Evolutionary conservation across 2,113 vertebrate genomes (phyloP).

Genomic region (Neogobius melanostomus): DNA sequence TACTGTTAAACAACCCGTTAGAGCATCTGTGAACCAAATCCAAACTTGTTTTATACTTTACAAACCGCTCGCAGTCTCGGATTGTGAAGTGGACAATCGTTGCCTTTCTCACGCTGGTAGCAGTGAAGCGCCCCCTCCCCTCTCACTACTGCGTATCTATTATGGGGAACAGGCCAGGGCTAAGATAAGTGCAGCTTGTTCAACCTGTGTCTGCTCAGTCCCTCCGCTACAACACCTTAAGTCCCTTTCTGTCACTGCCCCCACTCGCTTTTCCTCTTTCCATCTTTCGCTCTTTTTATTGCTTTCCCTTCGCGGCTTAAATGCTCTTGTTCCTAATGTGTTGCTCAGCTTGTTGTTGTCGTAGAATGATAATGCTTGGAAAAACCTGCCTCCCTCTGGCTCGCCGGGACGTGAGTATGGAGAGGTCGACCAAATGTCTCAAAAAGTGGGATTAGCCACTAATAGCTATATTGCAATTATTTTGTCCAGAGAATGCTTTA

Average conservation of each 20-base stretch:
- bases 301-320: constrained; percentile 17
- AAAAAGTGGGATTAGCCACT: neutral
- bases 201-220: constrained; percentile 47
- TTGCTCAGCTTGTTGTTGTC: constrained; percentile 49
- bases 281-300: constrained; percentile 15
- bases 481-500: no score
- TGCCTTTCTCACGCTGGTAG: constrained; percentile 33
- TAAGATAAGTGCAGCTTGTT: constrained; percentile 51
- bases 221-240: constrained; percentile 26
- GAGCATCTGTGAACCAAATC: constrained; percentile 26
- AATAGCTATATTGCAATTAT: neutral
- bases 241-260: neutral
- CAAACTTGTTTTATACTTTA: constrained; percentile 32
- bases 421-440: constrained; percentile 18
- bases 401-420: constrained; percentile 20
- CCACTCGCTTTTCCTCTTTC: neutral
- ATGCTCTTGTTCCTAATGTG: constrained; percentile 26
- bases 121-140: constrained; percentile 16
- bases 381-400: constrained; percentile 25
- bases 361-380: constrained; percentile 30
- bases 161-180: constrained; percentile 54
- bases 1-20: neutral
- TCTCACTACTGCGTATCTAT: constrained; percentile 30
- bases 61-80: constrained; percentile 7
- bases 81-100: constrained; percentile 17